These are phyloP conservation scores for Eufriesea mexicana DNA, from an alignment of 1,140 invertebrate species.

Conservation along the genomic window DNA sequence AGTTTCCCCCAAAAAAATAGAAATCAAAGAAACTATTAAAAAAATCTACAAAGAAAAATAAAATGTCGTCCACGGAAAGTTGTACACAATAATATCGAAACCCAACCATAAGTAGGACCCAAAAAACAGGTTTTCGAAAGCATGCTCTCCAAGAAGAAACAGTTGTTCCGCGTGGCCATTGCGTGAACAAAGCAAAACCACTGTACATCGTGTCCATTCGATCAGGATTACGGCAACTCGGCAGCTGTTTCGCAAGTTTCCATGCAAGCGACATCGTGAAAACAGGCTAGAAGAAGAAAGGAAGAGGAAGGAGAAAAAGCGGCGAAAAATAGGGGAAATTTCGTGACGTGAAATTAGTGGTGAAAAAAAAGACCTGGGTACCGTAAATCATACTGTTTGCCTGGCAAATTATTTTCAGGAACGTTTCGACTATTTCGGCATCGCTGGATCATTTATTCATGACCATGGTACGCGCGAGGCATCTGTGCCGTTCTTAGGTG, in stretches of 20 bases:
- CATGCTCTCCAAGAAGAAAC: not conserved
- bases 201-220: constrained; percentile 3
- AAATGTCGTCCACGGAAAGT: not conserved
- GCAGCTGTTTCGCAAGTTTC: not conserved
- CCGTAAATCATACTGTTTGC: constrained; percentile 32
- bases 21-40: too few species aligned
- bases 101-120: not conserved
- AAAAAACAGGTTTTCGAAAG: constrained; percentile 24
- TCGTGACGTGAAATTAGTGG: too few species aligned
- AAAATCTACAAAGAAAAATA: too few species aligned
- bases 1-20: too few species aligned
- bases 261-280: not conserved
- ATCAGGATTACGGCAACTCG: not conserved
- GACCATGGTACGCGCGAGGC: not conserved
- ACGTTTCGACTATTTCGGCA: constrained; percentile 19
- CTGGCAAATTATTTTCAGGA: constrained; percentile 25
- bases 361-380: too few species aligned
- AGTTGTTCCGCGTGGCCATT: constrained; percentile 6
- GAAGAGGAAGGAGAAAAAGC: not conserved
- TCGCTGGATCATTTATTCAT: constrained; percentile 43
- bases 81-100: not conserved
- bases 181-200: constrained; percentile 4
- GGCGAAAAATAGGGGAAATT: not conserved
- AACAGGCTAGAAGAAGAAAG: not conserved
- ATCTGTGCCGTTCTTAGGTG: not conserved